Percentiles rank a stretch among this genome's conserved stretches.
phyloP scores from a whole-genome alignment of 2,113 vertebrate species.

The Microtus ochrogaster region DNA sequence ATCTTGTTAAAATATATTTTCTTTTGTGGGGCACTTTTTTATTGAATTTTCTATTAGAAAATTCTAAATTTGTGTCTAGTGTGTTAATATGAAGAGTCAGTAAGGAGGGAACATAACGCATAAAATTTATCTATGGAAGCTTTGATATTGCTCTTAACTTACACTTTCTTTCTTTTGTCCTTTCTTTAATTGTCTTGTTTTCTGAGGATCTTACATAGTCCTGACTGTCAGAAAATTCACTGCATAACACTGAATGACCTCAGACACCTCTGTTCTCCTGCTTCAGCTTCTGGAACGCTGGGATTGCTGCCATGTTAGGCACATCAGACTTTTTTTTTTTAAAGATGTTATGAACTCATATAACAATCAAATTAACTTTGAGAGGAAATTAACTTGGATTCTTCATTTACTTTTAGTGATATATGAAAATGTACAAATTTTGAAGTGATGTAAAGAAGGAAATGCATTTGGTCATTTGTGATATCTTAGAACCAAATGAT shows the following conservation, averaged over 20 bases:
- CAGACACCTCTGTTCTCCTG: neutral
- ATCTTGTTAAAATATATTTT: neutral
- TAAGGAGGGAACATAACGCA: conserved; percentile 59
- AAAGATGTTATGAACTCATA: neutral
- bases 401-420: neutral
- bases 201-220: too few relatives aligned
- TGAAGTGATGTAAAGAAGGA: neutral
- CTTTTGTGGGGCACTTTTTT: neutral
- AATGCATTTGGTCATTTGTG: neutral
- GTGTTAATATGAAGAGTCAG: conserved; percentile 64
- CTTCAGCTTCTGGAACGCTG: neutral
- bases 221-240: neutral
- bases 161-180: too few relatives aligned
- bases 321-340: neutral
- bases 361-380: conserved; percentile 15
- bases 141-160: neutral
- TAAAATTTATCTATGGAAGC: conserved; percentile 57
- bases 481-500: too few relatives aligned
- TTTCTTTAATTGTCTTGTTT: too few relatives aligned
- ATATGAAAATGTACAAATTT: neutral
- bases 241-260: too few relatives aligned
- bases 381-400: neutral
- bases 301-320: neutral
- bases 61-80: neutral
- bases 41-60: neutral